Evolutionary conservation across 64 coral and sea anemone genomes (phyloP).

Genomic region (Dendronephthya gigantea): DNA sequence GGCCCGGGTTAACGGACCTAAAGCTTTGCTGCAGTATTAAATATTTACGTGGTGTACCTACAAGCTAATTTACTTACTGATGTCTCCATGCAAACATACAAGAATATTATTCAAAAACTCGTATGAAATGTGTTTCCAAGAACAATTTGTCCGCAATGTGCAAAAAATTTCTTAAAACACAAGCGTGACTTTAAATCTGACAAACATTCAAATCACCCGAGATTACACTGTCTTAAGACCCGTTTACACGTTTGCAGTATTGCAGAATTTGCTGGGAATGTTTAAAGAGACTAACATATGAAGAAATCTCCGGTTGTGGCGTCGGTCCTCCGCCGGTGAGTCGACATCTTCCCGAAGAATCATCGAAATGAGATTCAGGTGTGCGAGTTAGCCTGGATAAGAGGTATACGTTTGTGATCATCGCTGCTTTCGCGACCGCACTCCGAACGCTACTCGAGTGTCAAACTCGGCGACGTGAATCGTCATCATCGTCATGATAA

Average conservation of each 20-base stretch:
- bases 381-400: not conserved
- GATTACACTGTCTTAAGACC: not conserved
- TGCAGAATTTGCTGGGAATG: not conserved
- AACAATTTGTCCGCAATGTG: too few relatives aligned
- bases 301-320: not conserved
- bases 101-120: too few relatives aligned
- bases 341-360: not conserved
- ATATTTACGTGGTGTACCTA: too few relatives aligned
- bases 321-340: not conserved
- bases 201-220: not conserved
- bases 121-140: too few relatives aligned
- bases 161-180: too few relatives aligned
- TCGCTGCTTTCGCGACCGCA: not conserved
- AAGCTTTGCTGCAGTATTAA: too few relatives aligned
- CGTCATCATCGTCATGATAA: slow-evolving; percentile 7
- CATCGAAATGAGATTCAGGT: not conserved
- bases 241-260: not conserved
- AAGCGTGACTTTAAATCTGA: too few relatives aligned
- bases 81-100: too few relatives aligned
- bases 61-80: too few relatives aligned
- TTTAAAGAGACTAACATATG: slow-evolving; percentile 3
- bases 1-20: too few relatives aligned
- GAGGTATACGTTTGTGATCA: not conserved
- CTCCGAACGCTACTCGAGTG: slow-evolving; percentile 2
- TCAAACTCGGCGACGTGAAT: not conserved